Evolutionary conservation across 2,888 invertebrate genomes (phyloP), one percentile per base, ranked within the genome.

Genomic region (Epinotia bilunana): DNA sequence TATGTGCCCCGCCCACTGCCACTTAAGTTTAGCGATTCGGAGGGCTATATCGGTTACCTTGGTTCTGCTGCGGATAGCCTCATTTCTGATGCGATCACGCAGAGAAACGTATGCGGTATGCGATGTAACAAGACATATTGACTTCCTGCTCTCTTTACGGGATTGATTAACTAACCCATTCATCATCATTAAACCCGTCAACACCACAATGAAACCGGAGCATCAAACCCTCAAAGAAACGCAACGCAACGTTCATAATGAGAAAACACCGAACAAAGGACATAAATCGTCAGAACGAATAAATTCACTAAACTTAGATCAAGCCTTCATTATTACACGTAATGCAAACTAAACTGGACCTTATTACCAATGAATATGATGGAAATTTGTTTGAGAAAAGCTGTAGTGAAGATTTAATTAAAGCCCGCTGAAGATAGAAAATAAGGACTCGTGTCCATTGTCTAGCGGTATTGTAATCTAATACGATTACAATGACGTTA

Each of bases 261-360:
- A 75, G 72, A 39, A 70, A 74, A 74, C 70, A 61, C 65, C 67
- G 18, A 62, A 72, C 75, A 72, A 72, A 75, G 43, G 71, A 72
- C 72, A 75, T 75, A 57, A 75, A 75, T 75, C 75, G 65, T 61
- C 73, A 62, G 46, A 57, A 75, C 71, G 62, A 72, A 75, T 72
- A 75, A 75, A 75, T 75, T 74, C 71, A 53, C 72, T 71, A 49
- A 74, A 74, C 74, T 64, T 74, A 71, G 64, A 75, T 75, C 74
- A 58, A 70, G 74, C 65, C 65, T 72, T 72, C 61, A 67, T 75
- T 72, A 67, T 67, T 57, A 60, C 49, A 28, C 16, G 23, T 43
- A 23, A 33, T 12, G 33, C 57, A 62, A n/a, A n/a, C 39, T n/a
- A 68, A 20, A 62, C n/a, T 73, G 20, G 39, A 68, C 61, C 53